Evolutionary conservation across 2,797 vertebrate genomes (phyloP).

Genomic region (Arnoldichthys spilopterus): DNA sequence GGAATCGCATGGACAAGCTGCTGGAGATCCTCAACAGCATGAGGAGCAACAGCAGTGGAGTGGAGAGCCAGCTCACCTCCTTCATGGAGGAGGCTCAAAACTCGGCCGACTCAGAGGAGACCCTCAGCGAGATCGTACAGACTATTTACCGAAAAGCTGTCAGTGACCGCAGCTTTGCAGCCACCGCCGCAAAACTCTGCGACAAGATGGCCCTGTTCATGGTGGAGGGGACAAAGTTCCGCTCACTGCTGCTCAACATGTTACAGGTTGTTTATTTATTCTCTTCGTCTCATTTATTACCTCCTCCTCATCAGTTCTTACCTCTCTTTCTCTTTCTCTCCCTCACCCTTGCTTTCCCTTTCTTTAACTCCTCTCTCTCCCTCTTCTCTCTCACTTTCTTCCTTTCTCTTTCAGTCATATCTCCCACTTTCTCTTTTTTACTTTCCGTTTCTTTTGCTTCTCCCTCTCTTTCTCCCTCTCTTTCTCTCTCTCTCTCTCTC

Average conservation of each 20-base stretch:
- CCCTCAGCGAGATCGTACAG: constrained; percentile 89
- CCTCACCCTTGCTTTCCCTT: too few relatives aligned
- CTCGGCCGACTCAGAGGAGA: constrained; percentile 91
- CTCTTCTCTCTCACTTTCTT: not conserved
- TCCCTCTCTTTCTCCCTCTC: not conserved
- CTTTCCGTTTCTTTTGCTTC: too few relatives aligned
- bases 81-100: constrained; percentile 98
- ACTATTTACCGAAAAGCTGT: constrained; percentile 93
- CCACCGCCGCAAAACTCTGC: constrained; percentile 92
- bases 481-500: not conserved
- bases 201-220: constrained; percentile 98
- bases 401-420: not conserved
- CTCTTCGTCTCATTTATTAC: too few relatives aligned
- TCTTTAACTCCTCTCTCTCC: too few relatives aligned
- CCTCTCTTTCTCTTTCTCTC: too few relatives aligned
- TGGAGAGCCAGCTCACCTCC: constrained; percentile 89
- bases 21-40: constrained; percentile 95
- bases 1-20: constrained; percentile 91
- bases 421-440: too few relatives aligned
- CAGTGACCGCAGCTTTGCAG: constrained; percentile 92
- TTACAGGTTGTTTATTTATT: constrained; percentile 87
- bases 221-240: constrained; percentile 97
- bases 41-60: constrained; percentile 92
- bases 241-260: constrained; percentile 95
- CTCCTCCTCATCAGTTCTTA: too few relatives aligned